Base-by-base conservation (phyloP, 1,140 invertebrate species). In the Marisa cornuarietis region DNA sequence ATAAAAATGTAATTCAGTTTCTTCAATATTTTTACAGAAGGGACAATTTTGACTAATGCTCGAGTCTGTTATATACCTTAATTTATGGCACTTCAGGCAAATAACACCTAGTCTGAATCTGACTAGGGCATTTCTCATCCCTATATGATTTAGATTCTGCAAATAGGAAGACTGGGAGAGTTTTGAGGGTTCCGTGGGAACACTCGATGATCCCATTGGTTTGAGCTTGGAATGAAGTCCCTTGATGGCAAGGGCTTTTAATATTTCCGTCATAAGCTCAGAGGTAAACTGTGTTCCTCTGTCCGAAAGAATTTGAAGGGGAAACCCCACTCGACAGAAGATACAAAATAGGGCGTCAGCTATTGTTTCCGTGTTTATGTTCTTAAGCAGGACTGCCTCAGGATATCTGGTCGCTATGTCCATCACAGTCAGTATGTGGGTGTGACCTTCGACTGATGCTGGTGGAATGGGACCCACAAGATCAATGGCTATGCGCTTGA, bases 301-400 rank as follows among this genome's bases (percentile, higher is more conserved):
- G 65, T 85, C 84, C 58, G 71, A 78, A 54, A 85, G 62, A 7
- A 82, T 76, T 68, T 85, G 86, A 58, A 85, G 62, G 24, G 90
- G 91, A 72, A 91, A 80, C 26, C 91, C 92, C 76, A 91, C 84
- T 66, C 85, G 82, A 13, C 83, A 81, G 85, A 92, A 92, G 8
- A 91, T 72, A 49, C 24, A 31, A 18, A 82, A 18, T 71, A 82
- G 66, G 8, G 78, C 83, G 65, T 85, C 83, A 3, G 79, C 77
- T 6, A n/a, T n/a, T n/a, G n/a, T n/a, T n/a, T n/a, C n/a, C n/a
- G n/a, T n/a, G n/a, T n/a, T n/a, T n/a, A n/a, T n/a, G n/a, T n/a
- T n/a, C n/a, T n/a, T n/a, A n/a, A n/a, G n/a, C n/a, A n/a, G n/a
- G n/a, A n/a, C n/a, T n/a, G n/a, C n/a, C n/a, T n/a, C n/a, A n/a